Evolutionary conservation across 2,113 vertebrate genomes (phyloP), one percentile per base, ranked within the genome.

Genomic region (Clarias macrocephalus): DNA sequence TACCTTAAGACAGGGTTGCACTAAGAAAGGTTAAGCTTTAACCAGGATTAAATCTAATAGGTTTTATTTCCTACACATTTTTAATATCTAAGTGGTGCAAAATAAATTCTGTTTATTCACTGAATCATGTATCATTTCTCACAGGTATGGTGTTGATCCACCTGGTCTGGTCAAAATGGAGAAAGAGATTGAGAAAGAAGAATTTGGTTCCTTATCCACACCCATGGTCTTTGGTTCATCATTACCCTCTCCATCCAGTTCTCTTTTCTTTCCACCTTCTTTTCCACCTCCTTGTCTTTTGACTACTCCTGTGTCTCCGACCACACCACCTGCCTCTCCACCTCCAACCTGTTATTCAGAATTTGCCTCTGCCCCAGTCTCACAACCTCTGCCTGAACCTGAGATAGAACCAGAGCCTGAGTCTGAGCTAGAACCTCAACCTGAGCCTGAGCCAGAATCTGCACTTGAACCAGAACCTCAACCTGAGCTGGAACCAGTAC

Each of bases 161-260:
- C 97, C 97, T 30, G 96, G 96, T 57, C 93, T 99, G 91, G 98
- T 99, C 92, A 98, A 98, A 92, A 30, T 99, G 93, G 98, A 99
- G 93, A 97, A 96, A 90, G 97, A 99, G 91, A 96, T 97, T 89
- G 98, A 98, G 91, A 97, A 96, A 92, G 97, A 99, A 90, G 97
- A 98, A 94, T 95, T 93, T 0, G 95, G 94, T 75, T 95, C 96
- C 72, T 91, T 93, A 28, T 97, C 97, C 8, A 96, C 96, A 91
- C 96, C 96, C 2, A 62, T 89, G 84, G 79, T 86, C 63, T 89
- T 85, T 84, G 11, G 84, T 28, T 93, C 93, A 86, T 85, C 90
- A 70, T 89, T 92, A 54, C 82, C 88, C 25, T 81, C 91, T 52
- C 89, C 91, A 21, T 91, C 92, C 91, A 92, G 91, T 63, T 87